Conservation (phyloP, 2,797 vertebrate genomes). For the Phyllotis vaccarum region DNA sequence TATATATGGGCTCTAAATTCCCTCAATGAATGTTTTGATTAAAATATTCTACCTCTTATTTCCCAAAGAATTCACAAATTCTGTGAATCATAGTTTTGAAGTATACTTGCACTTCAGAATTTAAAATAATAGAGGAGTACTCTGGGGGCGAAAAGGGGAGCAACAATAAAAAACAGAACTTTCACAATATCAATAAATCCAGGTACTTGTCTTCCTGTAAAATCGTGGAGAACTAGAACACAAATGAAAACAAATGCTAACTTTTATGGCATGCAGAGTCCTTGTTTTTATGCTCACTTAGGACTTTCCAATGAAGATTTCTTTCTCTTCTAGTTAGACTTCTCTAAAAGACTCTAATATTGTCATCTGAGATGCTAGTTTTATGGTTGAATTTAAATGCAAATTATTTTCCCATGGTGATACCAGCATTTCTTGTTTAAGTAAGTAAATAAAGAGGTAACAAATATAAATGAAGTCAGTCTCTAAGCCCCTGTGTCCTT, state of each 20-base stretch:
- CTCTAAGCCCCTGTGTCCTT: background rate
- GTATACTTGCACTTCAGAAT: background rate
- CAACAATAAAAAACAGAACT: background rate
- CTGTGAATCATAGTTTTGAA: background rate
- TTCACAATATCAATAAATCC: conserved; percentile 9
- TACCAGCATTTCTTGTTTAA: conserved; percentile 3
- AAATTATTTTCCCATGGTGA: background rate
- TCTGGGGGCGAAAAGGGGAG: background rate
- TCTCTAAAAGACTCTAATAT: background rate
- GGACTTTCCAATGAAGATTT: conserved; percentile 22
- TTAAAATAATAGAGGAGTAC: background rate
- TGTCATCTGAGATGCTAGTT: conserved; percentile 16
- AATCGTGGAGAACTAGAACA: conserved; percentile 41
- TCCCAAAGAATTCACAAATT: background rate
- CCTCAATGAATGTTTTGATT: background rate
- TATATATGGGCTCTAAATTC: background rate
- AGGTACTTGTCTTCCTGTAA: background rate
- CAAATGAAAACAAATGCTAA: conserved; percentile 1
- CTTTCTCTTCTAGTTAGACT: conserved; percentile 1
- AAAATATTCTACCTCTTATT: background rate
- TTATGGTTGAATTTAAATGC: conserved; percentile 35
- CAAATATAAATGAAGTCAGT: background rate
- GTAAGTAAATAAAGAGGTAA: background rate
- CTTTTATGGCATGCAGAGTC: conserved; percentile 9
- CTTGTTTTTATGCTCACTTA: conserved; percentile 55